These are phyloP conservation scores for Nipponia nippon DNA, from an alignment of 2,113 vertebrate species.

Conservation along the genomic window DNA sequence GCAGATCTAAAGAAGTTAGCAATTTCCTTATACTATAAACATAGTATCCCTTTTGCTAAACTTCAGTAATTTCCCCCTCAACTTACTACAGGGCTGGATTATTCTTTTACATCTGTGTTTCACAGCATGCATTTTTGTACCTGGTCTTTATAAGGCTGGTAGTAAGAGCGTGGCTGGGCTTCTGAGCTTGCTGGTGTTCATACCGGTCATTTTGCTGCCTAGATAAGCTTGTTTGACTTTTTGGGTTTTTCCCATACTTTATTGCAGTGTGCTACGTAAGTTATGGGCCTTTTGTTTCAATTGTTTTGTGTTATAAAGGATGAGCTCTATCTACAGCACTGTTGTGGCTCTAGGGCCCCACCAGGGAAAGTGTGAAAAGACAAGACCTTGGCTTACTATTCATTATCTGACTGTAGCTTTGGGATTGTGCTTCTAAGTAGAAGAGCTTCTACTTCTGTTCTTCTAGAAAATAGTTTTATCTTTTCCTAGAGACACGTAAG, in stretches of 20 bases:
- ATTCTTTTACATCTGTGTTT: not conserved
- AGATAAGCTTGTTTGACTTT: not conserved
- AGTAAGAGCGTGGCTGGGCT: not conserved
- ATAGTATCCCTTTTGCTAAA: not conserved
- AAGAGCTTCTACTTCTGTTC: not conserved
- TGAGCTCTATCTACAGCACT: not conserved
- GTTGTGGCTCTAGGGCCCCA: not conserved
- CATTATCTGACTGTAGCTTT: not conserved
- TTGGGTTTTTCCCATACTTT: not conserved
- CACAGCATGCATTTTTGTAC: not conserved
- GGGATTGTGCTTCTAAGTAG: not conserved
- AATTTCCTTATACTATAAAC: not conserved
- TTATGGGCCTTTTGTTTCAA: not conserved
- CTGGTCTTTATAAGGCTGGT: not conserved
- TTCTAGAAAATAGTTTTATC: not conserved
- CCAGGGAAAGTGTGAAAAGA: not conserved
- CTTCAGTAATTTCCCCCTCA: not conserved
- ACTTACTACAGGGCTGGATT: not conserved
- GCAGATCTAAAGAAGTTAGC: not conserved
- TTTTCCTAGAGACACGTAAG: not conserved
- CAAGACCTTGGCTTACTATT: not conserved
- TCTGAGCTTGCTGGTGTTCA: not conserved
- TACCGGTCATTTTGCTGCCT: not conserved
- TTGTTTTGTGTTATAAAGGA: not conserved
- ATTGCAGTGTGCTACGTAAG: not conserved